These are phyloP conservation scores for Rhinopithecus roxellana DNA, from an alignment of 2,113 vertebrate species.

Conservation along the genomic window DNA sequence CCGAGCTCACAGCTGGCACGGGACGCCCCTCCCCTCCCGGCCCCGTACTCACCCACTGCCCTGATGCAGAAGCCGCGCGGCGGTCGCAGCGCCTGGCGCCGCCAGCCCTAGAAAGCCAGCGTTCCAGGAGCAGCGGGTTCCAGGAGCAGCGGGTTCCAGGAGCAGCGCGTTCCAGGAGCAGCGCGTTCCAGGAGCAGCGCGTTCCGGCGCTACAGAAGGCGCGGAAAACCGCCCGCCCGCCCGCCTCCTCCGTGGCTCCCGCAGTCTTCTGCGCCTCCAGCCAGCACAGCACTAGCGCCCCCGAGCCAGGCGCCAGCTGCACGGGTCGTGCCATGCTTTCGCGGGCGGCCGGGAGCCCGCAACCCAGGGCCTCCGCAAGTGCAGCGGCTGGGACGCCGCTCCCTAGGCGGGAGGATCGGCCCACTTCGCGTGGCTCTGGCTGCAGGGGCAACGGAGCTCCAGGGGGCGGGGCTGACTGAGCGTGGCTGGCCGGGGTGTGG, in stretches of 20 bases:
- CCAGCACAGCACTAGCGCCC: slow-evolving; percentile 88
- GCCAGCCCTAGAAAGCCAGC: slow-evolving; percentile 91
- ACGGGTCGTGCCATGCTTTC: slow-evolving; percentile 77
- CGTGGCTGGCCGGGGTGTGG: neutral
- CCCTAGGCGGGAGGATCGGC: neutral
- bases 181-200: slow-evolving; percentile 90
- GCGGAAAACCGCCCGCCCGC: slow-evolving; percentile 85
- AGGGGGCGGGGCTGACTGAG: neutral
- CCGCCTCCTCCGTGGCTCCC: slow-evolving; percentile 1
- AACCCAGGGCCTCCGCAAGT: neutral
- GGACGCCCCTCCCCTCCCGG: fast-evolving
- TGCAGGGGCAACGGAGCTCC: neutral
- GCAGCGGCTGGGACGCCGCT: neutral
- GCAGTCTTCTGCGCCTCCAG: slow-evolving; percentile 76
- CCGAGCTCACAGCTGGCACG: neutral
- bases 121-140: slow-evolving; percentile 85
- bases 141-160: slow-evolving; percentile 77
- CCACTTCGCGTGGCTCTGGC: neutral
- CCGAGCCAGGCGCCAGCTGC: slow-evolving; percentile 87
- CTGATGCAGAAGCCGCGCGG: slow-evolving; percentile 89
- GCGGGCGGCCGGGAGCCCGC: neutral
- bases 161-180: slow-evolving; percentile 86
- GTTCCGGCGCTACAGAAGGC: slow-evolving; percentile 88
- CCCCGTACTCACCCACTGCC: slow-evolving; percentile 88
- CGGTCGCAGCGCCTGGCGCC: slow-evolving; percentile 89